Conservation (phyloP, 2,113 vertebrate genomes). For the Phrynosoma platyrhinos region DNA sequence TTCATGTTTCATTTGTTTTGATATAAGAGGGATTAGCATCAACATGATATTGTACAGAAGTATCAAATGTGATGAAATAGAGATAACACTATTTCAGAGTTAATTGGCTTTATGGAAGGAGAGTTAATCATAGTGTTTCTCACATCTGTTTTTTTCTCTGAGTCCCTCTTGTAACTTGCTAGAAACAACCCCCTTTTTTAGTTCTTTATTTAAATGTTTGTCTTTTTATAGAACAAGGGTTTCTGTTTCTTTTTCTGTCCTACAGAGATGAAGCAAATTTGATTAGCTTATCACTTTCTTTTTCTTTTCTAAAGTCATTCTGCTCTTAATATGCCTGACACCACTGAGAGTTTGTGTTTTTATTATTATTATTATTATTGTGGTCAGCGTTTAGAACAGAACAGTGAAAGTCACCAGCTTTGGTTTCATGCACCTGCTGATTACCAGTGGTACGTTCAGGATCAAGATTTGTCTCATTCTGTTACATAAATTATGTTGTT, state of each 20-base stretch:
- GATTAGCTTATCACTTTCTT: neutral
- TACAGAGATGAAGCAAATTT: neutral
- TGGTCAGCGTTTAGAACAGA: neutral
- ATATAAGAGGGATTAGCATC: no score
- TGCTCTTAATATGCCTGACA: neutral
- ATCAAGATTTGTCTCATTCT: neutral
- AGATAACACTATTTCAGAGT: neutral
- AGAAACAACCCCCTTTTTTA: neutral
- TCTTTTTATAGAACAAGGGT: neutral
- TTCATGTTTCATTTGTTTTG: neutral
- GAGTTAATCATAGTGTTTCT: neutral
- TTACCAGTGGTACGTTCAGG: neutral
- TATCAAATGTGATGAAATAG: neutral
- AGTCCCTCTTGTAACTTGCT: neutral
- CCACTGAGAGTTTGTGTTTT: neutral
- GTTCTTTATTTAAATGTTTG: neutral
- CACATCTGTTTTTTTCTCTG: neutral
- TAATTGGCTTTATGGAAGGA: neutral
- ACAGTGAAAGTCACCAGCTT: constrained; percentile 26
- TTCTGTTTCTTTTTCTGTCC: neutral
- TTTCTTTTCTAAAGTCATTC: neutral
- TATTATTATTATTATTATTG: neutral
- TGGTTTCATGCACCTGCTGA: constrained; percentile 1
- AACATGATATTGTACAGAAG: neutral
- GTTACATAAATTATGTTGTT: neutral